Evolutionary conservation across 2,888 invertebrate genomes (phyloP).

Genomic region (Melanchra persicariae): DNA sequence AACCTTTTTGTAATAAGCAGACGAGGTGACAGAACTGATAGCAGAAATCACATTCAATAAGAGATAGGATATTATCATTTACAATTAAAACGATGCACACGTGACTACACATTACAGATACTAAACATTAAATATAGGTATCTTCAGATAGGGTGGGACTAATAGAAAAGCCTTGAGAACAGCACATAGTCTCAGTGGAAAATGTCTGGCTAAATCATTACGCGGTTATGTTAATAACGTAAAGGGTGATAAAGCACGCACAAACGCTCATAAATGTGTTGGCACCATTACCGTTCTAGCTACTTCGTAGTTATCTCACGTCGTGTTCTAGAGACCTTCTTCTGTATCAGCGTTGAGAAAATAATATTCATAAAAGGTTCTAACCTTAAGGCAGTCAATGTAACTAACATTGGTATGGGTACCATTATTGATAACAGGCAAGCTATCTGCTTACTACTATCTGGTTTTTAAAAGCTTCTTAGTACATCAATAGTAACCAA

Average conservation of each 20-base stretch:
- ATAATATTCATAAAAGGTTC: slow-evolving; percentile 61
- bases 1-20: slow-evolving; percentile 40
- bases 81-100: slow-evolving; percentile 49
- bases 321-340: slow-evolving; percentile 68
- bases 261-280: slow-evolving; percentile 79
- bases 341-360: slow-evolving; percentile 59
- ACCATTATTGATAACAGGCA: slow-evolving; percentile 24
- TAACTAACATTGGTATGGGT: slow-evolving; percentile 19
- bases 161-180: slow-evolving; percentile 69
- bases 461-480: not conserved
- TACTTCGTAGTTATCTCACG: slow-evolving; percentile 75
- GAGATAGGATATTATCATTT: slow-evolving; percentile 46
- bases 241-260: slow-evolving; percentile 85
- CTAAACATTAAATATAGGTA: slow-evolving; percentile 35
- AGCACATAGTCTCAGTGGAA: slow-evolving; percentile 73
- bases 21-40: slow-evolving; percentile 43
- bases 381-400: slow-evolving; percentile 58
- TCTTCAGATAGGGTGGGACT: slow-evolving; percentile 56
- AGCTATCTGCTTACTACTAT: no score
- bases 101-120: slow-evolving; percentile 51
- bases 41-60: slow-evolving; percentile 37
- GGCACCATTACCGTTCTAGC: slow-evolving; percentile 70
- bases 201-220: slow-evolving; percentile 76
- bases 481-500: slow-evolving; percentile 11
- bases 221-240: slow-evolving; percentile 79